Conservation (phyloP, 2,113 vertebrate genomes). For the Prunella fulvescens region DNA sequence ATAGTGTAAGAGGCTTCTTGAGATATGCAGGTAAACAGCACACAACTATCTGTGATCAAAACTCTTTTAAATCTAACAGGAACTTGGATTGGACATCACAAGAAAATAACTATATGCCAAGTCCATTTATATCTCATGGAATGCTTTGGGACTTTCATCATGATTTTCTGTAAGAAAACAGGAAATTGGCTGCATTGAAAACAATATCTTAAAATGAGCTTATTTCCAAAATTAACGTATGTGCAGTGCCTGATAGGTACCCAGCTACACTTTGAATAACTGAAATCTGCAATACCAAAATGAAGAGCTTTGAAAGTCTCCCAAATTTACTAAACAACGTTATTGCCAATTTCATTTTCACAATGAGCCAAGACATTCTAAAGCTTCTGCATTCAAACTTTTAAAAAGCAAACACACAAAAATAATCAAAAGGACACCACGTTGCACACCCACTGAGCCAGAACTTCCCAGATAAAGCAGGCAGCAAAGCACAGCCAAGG, state of each 20-base stretch:
- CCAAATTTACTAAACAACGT: conserved; percentile 37
- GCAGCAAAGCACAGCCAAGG: neutral
- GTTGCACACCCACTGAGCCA: neutral
- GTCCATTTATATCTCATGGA: conserved; percentile 33
- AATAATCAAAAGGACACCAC: conserved; percentile 25
- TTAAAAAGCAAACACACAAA: conserved; percentile 38
- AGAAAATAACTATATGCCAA: conserved; percentile 37
- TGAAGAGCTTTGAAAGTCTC: conserved; percentile 43
- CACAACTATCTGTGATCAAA: conserved; percentile 25
- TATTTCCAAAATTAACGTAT: conserved; percentile 55
- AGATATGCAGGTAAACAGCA: conserved; percentile 40
- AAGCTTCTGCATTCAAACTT: conserved; percentile 39
- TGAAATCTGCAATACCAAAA: conserved; percentile 5
- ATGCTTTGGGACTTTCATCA: conserved; percentile 28
- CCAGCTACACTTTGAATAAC: conserved; percentile 41
- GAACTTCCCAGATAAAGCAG: neutral
- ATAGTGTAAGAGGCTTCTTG: neutral
- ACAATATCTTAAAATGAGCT: conserved; percentile 47
- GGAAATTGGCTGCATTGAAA: conserved; percentile 44
- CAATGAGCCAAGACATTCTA: conserved; percentile 33
- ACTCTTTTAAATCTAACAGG: conserved; percentile 22
- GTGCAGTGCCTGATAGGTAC: conserved; percentile 49
- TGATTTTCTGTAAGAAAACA: conserved; percentile 40
- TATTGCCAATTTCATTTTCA: conserved; percentile 49
- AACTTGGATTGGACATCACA: conserved; percentile 56